Evolutionary conservation across 1,140 invertebrate genomes (phyloP).

Genomic region (Oppia nitens): DNA sequence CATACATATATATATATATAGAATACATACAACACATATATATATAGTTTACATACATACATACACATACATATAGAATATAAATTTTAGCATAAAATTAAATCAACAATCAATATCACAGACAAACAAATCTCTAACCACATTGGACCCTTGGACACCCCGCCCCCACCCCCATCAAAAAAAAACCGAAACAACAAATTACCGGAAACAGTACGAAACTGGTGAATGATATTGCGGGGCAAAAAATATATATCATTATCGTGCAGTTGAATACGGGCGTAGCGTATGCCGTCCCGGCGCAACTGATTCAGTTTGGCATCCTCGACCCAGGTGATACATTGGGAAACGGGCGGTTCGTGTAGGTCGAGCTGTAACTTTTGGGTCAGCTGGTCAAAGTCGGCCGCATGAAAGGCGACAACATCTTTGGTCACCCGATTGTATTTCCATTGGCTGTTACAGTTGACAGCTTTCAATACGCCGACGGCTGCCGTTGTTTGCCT

Average conservation of each 20-base stretch:
- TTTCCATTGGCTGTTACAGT: constrained; percentile 40
- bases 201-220: constrained; percentile 78
- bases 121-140: no score
- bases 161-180: no score
- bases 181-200: neutral
- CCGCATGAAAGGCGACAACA: constrained; percentile 88
- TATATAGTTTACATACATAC: no score
- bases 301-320: constrained; percentile 95
- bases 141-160: no score
- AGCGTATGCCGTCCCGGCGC: constrained; percentile 76
- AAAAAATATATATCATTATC: constrained; percentile 98
- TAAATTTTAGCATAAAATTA: no score
- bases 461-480: constrained; percentile 81
- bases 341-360: constrained; percentile 92
- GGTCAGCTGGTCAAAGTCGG: constrained; percentile 77
- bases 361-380: constrained; percentile 85
- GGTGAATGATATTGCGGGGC: constrained; percentile 93
- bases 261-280: constrained; percentile 70
- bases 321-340: constrained; percentile 79
- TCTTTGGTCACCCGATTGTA: constrained; percentile 86
- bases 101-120: no score
- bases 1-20: no score
- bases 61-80: no score
- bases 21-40: no score
- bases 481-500: constrained; percentile 89